These are phyloP conservation scores for Pungitius pungitius DNA, from an alignment of 2,113 vertebrate genomes.

Conservation along the genomic window DNA sequence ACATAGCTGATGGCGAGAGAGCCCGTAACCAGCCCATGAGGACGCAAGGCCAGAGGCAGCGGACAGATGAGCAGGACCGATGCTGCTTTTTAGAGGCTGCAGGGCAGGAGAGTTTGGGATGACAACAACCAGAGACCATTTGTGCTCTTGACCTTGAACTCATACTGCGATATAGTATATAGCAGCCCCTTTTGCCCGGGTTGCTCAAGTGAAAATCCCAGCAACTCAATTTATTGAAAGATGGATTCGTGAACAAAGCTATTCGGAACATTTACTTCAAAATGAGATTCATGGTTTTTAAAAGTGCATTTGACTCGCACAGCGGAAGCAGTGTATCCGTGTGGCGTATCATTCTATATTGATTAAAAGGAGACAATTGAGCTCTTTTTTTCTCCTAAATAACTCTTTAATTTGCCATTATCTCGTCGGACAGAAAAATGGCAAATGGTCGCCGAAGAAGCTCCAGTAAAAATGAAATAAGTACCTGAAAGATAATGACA, in stretches of 20 bases:
- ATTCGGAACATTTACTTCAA: neutral
- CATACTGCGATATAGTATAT: constrained; percentile 31
- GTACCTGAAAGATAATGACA: neutral
- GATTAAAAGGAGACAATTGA: neutral
- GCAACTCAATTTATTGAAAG: constrained; percentile 6
- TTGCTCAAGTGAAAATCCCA: constrained; percentile 13
- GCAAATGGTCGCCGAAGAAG: neutral
- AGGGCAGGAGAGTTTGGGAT: constrained; percentile 43
- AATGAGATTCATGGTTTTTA: neutral
- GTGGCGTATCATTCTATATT: neutral
- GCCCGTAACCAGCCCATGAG: constrained; percentile 66
- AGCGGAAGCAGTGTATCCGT: neutral
- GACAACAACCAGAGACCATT: constrained; percentile 47
- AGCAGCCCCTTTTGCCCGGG: constrained; percentile 11
- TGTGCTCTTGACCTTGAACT: constrained; percentile 57
- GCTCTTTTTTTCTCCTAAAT: neutral
- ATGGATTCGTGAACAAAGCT: neutral
- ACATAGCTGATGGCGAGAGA: constrained; percentile 51
- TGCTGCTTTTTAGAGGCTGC: constrained; percentile 56
- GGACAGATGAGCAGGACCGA: constrained; percentile 48
- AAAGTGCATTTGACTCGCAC: neutral
- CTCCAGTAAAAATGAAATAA: neutral
- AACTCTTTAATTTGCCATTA: neutral
- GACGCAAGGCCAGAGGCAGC: constrained; percentile 48
- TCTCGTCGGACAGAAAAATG: neutral